Evolutionary conservation across 1,140 invertebrate genomes (phyloP).

Genomic region (Triops cancriformis): DNA sequence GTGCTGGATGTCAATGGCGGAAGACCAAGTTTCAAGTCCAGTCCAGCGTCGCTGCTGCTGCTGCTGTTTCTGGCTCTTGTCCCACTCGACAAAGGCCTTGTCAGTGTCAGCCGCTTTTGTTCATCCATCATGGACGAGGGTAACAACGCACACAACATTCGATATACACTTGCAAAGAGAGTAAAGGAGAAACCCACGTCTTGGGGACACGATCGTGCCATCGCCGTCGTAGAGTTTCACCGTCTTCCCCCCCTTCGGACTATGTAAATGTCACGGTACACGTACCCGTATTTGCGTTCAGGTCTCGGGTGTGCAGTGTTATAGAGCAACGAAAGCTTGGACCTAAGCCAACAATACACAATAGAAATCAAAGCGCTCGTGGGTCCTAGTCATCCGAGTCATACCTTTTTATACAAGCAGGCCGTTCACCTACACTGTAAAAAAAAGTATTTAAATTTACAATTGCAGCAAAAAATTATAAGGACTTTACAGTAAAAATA

Average conservation of each 20-base stretch:
- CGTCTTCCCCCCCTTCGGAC: neutral
- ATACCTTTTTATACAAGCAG: too few relatives aligned
- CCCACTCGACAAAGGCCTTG: slow-evolving; percentile 9
- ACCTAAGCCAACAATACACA: too few relatives aligned
- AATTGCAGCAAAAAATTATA: too few relatives aligned
- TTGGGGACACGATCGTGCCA: neutral
- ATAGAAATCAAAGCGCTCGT: too few relatives aligned
- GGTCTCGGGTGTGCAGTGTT: too few relatives aligned
- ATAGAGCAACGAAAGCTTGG: too few relatives aligned
- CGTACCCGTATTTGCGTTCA: too few relatives aligned
- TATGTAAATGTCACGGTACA: neutral
- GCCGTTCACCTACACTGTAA: too few relatives aligned
- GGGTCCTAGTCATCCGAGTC: too few relatives aligned
- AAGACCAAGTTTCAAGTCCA: neutral
- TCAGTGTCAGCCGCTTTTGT: slow-evolving; percentile 9
- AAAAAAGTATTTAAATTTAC: too few relatives aligned
- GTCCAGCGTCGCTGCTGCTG: neutral
- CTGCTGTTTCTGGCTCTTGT: neutral
- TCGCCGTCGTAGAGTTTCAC: neutral
- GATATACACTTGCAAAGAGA: neutral
- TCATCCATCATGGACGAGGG: neutral
- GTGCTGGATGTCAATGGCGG: slow-evolving; percentile 12
- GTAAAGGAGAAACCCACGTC: neutral
- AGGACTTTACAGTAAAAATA: too few relatives aligned
- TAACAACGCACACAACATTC: neutral